Evolutionary conservation across 2,888 invertebrate genomes (phyloP).

Genomic region (Rhabditophanes sp.): DNA sequence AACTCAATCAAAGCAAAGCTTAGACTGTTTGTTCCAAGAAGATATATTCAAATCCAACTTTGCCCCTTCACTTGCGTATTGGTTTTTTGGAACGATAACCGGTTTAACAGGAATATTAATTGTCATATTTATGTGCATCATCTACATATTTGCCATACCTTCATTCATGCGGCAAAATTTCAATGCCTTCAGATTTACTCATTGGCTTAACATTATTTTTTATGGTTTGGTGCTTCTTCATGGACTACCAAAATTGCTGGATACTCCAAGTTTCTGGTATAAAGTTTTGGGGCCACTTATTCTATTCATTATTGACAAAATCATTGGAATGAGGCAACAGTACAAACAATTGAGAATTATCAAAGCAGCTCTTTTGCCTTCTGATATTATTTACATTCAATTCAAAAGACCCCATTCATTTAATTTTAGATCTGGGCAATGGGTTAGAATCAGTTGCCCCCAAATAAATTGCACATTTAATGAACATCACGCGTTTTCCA

Average conservation of each 20-base stretch:
- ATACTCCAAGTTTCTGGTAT: no score
- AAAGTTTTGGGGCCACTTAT: slow-evolving; percentile 80
- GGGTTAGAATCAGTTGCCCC: slow-evolving; percentile 71
- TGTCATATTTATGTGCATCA: slow-evolving; percentile 77
- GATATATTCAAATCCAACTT: slow-evolving; percentile 88
- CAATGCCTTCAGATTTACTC: slow-evolving; percentile 84
- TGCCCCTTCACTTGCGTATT: slow-evolving; percentile 77
- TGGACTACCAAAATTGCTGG: slow-evolving; percentile 74
- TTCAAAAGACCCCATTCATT: slow-evolving; percentile 86
- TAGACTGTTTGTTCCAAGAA: slow-evolving; percentile 77
- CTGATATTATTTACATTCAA: slow-evolving; percentile 57
- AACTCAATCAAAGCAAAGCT: slow-evolving; percentile 77
- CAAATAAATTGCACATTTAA: slow-evolving; percentile 66
- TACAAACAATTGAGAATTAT: slow-evolving; percentile 62
- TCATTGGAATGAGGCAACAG: slow-evolving; percentile 49
- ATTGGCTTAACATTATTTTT: slow-evolving; percentile 68
- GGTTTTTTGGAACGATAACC: slow-evolving; percentile 84
- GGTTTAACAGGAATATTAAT: slow-evolving; percentile 65
- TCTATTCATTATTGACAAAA: slow-evolving; percentile 74
- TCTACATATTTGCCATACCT: slow-evolving; percentile 89
- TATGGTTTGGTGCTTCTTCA: slow-evolving; percentile 74
- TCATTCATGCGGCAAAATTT: slow-evolving; percentile 68
- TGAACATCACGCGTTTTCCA: slow-evolving; percentile 83
- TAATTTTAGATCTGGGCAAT: slow-evolving; percentile 55
- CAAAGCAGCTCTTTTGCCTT: slow-evolving; percentile 78